A percentile compares a stretch with the other conserved stretches of the same genome.
Conservation (phyloP, 2,113 vertebrate species). For the Trichechus manatus region DNA sequence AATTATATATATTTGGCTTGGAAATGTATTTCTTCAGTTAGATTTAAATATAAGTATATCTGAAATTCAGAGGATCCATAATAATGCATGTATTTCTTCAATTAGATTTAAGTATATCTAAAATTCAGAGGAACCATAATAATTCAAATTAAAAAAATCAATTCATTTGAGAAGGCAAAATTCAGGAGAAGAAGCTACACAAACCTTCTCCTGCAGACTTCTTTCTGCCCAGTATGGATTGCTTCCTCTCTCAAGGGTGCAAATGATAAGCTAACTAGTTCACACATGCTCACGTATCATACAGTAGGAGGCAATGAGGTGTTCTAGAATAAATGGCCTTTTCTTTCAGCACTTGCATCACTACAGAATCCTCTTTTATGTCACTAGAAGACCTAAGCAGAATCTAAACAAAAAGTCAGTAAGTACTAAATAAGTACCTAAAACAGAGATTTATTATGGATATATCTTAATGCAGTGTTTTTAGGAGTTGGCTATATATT, state of each 20-base stretch:
- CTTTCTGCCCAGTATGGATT: neutral
- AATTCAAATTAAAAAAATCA: neutral
- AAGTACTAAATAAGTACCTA: neutral
- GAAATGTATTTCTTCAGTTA: constrained; percentile 19
- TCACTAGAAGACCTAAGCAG: neutral
- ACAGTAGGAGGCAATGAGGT: neutral
- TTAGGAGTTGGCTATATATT: constrained; percentile 9
- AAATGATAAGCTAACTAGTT: neutral
- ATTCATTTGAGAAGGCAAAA: neutral
- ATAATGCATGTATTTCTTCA: constrained; percentile 14
- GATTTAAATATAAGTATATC: constrained; percentile 12
- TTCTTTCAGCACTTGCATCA: neutral
- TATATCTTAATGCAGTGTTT: neutral
- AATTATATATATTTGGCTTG: constrained; percentile 4
- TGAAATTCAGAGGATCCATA: constrained; percentile 9
- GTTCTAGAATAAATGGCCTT: neutral
- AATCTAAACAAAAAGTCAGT: neutral
- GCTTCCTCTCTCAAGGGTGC: neutral
- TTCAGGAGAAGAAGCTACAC: neutral
- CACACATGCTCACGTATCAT: neutral
- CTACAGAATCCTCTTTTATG: neutral
- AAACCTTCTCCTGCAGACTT: neutral
- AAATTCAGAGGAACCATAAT: constrained; percentile 9
- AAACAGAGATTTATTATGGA: neutral
- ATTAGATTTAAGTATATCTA: neutral